These are phyloP conservation scores for Reticulitermes lucifugus DNA, from an alignment of 2,888 invertebrate species.

Conservation along the genomic window DNA sequence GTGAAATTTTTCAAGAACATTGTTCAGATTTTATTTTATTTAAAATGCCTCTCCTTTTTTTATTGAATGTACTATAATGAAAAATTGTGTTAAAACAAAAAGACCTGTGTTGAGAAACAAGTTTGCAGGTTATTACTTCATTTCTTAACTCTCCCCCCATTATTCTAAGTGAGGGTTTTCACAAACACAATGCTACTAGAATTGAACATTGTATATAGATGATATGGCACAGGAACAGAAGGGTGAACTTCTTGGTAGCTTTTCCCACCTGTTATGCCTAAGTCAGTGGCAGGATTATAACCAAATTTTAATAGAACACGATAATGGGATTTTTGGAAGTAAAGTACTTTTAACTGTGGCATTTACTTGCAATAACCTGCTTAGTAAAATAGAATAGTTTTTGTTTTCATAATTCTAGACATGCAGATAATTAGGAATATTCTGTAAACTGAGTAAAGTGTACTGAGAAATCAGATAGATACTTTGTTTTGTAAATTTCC, in stretches of 20 bases:
- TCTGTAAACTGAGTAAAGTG: conserved; percentile 12
- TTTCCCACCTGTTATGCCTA: background rate
- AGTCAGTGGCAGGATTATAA: background rate
- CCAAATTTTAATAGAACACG: background rate
- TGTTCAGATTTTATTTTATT: conserved; percentile 34
- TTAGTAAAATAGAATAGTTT: conserved; percentile 6
- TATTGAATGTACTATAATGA: conserved; percentile 13
- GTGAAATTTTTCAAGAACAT: background rate
- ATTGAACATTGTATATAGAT: conserved; percentile 37
- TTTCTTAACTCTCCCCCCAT: background rate
- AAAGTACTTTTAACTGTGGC: conserved; percentile 17
- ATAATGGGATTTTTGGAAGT: conserved; percentile 16
- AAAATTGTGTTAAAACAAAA: conserved; percentile 9
- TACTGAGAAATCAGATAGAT: conserved; percentile 17
- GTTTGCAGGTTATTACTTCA: background rate
- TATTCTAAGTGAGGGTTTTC: conserved; percentile 40
- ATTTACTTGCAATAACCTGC: conserved; percentile 21
- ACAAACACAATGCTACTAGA: conserved; percentile 34
- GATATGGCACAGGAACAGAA: background rate
- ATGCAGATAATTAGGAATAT: background rate
- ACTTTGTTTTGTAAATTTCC: conserved; percentile 8
- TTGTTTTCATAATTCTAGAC: conserved; percentile 8
- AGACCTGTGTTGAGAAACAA: conserved; percentile 2
- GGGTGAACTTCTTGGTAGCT: conserved; percentile 17
- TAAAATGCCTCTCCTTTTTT: conserved; percentile 32